A percentile compares a stretch with the other conserved stretches of the same genome.
These are phyloP conservation scores for Pseudomyrmex dendroicus DNA, from an alignment of 1,140 invertebrate genomes.

Conservation along the genomic window DNA sequence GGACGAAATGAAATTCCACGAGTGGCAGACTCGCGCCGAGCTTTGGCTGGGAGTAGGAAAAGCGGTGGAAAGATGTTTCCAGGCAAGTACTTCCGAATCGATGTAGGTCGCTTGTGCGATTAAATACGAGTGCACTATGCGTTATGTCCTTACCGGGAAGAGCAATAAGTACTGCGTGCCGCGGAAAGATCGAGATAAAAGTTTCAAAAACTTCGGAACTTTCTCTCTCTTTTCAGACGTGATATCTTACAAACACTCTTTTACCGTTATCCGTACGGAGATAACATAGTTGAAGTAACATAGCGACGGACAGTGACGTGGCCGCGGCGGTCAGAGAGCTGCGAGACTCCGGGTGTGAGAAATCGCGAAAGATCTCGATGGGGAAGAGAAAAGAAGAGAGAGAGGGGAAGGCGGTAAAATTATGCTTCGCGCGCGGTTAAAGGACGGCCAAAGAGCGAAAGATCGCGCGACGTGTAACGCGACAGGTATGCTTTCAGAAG, in stretches of 20 bases:
- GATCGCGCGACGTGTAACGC: slow-evolving; percentile 39
- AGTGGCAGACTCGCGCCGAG: slow-evolving; percentile 40
- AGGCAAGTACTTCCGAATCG: slow-evolving; percentile 26
- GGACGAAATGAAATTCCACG: slow-evolving; percentile 28
- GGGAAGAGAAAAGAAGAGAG: too few relatives aligned
- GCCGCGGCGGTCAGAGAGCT: background rate
- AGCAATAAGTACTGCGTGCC: too few relatives aligned
- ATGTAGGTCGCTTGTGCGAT: slow-evolving; percentile 20
- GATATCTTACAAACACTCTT: background rate
- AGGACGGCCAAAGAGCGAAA: slow-evolving; percentile 19
- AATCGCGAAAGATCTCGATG: too few relatives aligned
- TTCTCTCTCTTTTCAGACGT: slow-evolving; percentile 16
- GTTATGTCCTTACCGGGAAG: background rate
- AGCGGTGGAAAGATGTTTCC: slow-evolving; percentile 36
- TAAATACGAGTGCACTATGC: background rate
- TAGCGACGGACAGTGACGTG: background rate
- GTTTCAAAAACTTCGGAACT: slow-evolving; percentile 2
- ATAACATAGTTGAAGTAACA: slow-evolving; percentile 26
- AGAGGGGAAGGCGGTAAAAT: slow-evolving; percentile 3
- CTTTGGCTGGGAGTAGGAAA: slow-evolving; percentile 44
- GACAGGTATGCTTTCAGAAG: slow-evolving; percentile 29
- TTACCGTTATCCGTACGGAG: slow-evolving; percentile 37
- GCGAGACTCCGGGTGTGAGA: background rate
- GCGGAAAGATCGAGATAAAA: background rate
- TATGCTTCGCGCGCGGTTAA: background rate